Base-by-base conservation (phyloP, 2,113 vertebrate genomes). In the Marmota monax region DNA sequence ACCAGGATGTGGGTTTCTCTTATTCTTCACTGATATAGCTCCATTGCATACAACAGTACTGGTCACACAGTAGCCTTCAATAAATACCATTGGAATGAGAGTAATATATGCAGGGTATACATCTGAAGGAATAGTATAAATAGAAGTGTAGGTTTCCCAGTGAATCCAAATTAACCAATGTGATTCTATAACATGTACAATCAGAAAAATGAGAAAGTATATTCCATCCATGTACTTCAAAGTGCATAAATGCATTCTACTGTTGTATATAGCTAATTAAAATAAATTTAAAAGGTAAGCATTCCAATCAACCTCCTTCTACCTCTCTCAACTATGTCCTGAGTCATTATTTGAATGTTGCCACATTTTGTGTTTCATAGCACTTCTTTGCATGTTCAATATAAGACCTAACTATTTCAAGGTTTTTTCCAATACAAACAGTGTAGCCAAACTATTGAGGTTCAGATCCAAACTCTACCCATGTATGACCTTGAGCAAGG, bases 351-450 rank as follows among this genome's bases (percentile, higher is more conserved):
- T 86, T 88, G 51, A 84, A 88, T 80, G 20, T 73, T 76, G 58
- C 86, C 56, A 86, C 51, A 10, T 90, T 89, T 94, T 65, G 27
- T 92, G 27, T 90, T 78, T 92, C 70, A 74, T 12, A 94, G 5
- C 42, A 80, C 10, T 61, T 37, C 45, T 77, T 73, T 72, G 5
- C 37, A 18, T 72, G 51, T 58, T 72, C 70, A 80, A 4, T 53
- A 92, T 77, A 29, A 82, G 48, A n/a, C 29, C 70, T 76, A 86
- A 82, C 18, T 39, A 95, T 95, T 56, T 91, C 22, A 65, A 56
- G 67, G 42, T 12, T 32, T 84, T 79, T 95, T 88, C 70, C 37
- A 88, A 14, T 25, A 32, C 32, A 95, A 13, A 51, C 48, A 51
- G 7, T 76, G 37, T 27, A 82, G 23, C 63, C 61, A 89, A 53